These are phyloP conservation scores for Pteronotus mesoamericanus DNA, from an alignment of 2,797 vertebrate genomes.

Conservation along the genomic window DNA sequence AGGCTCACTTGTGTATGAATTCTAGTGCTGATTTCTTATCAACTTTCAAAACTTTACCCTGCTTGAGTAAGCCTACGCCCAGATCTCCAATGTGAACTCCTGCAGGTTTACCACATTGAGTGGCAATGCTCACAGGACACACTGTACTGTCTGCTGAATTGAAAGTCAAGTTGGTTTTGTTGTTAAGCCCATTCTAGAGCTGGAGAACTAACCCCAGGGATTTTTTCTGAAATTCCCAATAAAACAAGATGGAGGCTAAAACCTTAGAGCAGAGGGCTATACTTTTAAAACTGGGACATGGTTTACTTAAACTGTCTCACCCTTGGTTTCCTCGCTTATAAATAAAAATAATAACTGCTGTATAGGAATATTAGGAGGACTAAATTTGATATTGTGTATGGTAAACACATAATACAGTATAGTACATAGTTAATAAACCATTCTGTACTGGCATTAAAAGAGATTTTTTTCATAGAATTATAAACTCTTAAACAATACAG, in stretches of 20 bases:
- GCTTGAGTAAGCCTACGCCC: not conserved
- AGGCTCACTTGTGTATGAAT: not conserved
- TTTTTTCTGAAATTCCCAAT: not conserved
- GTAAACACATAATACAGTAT: not conserved
- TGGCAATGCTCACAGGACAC: not conserved
- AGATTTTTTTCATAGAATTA: constrained; percentile 34
- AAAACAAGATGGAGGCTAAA: not conserved
- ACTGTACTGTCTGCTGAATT: not conserved
- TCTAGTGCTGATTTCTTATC: not conserved
- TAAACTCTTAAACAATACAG: not conserved
- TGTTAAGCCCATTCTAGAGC: not conserved
- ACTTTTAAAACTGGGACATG: not conserved
- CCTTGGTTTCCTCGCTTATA: not conserved
- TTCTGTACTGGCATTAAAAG: not conserved
- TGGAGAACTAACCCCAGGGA: not conserved
- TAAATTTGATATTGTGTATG: not conserved
- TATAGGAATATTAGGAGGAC: not conserved
- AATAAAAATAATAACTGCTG: not conserved
- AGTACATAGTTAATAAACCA: not conserved
- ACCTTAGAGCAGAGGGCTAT: not conserved
- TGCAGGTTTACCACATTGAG: not conserved
- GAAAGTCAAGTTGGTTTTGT: not conserved
- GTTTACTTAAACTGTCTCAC: not conserved
- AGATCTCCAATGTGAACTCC: not conserved
- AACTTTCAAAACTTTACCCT: not conserved